These are phyloP conservation scores for Sarotherodon lohbergeri DNA, from an alignment of 2,113 vertebrate genomes.

Conservation along the genomic window DNA sequence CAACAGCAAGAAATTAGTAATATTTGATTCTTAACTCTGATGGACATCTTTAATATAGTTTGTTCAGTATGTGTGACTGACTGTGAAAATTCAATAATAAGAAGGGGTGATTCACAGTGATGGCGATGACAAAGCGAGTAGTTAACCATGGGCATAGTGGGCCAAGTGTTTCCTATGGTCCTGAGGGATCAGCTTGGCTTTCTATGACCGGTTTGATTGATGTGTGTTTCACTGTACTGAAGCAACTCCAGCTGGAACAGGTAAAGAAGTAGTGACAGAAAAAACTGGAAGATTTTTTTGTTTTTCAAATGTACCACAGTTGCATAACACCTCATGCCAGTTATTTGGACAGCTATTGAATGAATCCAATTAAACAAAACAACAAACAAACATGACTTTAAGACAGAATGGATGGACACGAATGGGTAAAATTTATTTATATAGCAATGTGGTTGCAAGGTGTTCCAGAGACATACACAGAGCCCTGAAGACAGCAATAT, in stretches of 20 bases:
- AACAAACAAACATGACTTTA: neutral
- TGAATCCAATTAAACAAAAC: neutral
- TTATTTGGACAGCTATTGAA: constrained; percentile 10
- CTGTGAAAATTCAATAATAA: neutral
- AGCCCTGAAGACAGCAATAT: neutral
- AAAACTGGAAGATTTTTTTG: neutral
- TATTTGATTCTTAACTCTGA: neutral
- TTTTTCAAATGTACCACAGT: neutral
- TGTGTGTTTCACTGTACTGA: neutral
- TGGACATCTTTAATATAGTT: neutral
- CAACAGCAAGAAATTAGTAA: neutral
- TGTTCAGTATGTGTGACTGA: neutral
- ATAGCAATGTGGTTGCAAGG: neutral
- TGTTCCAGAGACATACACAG: neutral
- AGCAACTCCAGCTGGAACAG: constrained; percentile 27
- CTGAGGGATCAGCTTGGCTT: constrained; percentile 22
- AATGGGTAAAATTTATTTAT: neutral
- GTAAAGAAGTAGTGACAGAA: neutral
- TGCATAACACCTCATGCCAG: constrained; percentile 22
- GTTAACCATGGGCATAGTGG: neutral
- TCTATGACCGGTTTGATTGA: neutral
- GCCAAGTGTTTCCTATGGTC: constrained; percentile 19
- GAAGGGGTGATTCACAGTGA: neutral
- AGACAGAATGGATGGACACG: neutral
- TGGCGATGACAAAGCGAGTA: neutral